Percentiles rank a stretch among this genome's conserved stretches.
Conservation (phyloP, 2,888 invertebrate genomes). For the Lithophane ornitopus region DNA sequence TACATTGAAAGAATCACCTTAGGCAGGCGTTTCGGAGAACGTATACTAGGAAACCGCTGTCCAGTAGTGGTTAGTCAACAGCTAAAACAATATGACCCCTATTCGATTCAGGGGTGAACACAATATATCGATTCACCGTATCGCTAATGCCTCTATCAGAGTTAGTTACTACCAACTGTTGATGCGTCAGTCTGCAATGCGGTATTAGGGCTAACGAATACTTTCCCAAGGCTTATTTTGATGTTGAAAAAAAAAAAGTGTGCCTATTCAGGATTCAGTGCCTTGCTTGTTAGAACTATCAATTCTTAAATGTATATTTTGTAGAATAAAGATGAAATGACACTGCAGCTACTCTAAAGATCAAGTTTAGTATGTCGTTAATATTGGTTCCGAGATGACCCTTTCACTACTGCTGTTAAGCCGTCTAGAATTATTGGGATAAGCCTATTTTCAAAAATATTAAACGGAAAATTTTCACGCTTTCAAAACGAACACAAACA, state of each 20-base stretch:
- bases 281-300: not conserved
- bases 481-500: not conserved
- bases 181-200: slow-evolving; percentile 60
- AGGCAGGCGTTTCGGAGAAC: not conserved
- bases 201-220: slow-evolving; percentile 50
- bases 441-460: not conserved
- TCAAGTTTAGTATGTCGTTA: not conserved
- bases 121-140: slow-evolving; percentile 52
- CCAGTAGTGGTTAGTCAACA: not conserved
- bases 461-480: not conserved
- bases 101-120: slow-evolving; percentile 29
- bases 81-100: slow-evolving; percentile 19
- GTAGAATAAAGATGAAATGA: not conserved
- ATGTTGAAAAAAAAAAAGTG: slow-evolving; percentile 1
- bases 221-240: slow-evolving; percentile 9
- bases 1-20: not conserved
- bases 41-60: not conserved
- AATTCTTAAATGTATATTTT: not conserved
- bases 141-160: slow-evolving; percentile 42
- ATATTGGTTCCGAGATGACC: not conserved
- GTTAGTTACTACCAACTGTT: slow-evolving; percentile 51
- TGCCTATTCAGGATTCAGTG: not conserved
- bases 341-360: not conserved
- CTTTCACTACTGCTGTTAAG: too few species aligned
- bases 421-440: not conserved